Evolutionary conservation across 1,140 invertebrate species (phyloP), one percentile per base, ranked within the genome.

Genomic region (Neuroterus valhalla): DNA sequence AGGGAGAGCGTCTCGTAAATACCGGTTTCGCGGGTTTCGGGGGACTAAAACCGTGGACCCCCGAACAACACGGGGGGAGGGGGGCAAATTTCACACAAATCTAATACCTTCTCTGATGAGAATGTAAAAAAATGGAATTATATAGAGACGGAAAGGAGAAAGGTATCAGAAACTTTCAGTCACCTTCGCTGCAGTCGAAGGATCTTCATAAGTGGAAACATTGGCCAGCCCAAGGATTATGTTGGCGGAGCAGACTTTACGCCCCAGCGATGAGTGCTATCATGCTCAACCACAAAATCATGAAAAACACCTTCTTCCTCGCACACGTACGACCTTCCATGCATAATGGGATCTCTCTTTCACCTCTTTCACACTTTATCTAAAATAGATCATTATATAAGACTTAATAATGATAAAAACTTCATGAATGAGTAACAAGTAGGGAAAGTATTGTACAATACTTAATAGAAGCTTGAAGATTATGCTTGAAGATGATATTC

Each of bases 221-320:
- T 4, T n/a, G n/a, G n/a, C n/a, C n/a, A n/a, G n/a, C 21, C 15
- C 55, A 62, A 62, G 55, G 55, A 62, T n/a, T n/a, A n/a, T 62
- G n/a, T n/a, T 62, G 31, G 31, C 55, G 31, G 31, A 15, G 8
- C 55, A 62, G 31, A 62, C 55, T 62, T 62, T 62, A 23, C 23
- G 55, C 55, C 55, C 55, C 55, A 62, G 14, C 31, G 55, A 62
- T 62, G 8, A 8, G 12, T 31, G 23, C 23, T 14, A 62, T 31
- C 55, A 62, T 62, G 55, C 14, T 62, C 12, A 15, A 23, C 52
- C 52, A 62, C 23, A 14, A n/a, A 62, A 62, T 62, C 12, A 62
- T 15, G 2, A 31, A 23, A 23, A 55, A 55, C 21, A 31, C 15
- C 3, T 26, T 15, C 15, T 62, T n/a, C 31, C 26, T 11, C 4